Percentiles rank a stretch among this genome's conserved stretches.
Evolutionary conservation across 2,888 invertebrate genomes (phyloP).

Genomic region (Aplocera efformata): DNA sequence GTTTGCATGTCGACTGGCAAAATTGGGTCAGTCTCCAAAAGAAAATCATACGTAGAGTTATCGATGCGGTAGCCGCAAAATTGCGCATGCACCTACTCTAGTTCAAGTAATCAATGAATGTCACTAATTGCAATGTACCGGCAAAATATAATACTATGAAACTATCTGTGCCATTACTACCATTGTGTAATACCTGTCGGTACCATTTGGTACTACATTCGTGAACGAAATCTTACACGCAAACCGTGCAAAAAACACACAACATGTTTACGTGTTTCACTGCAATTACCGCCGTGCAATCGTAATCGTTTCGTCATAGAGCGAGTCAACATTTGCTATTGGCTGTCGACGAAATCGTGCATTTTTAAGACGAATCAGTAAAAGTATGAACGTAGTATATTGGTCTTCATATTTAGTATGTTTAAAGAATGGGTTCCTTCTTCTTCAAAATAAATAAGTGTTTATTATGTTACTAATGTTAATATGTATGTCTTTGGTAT

Average conservation of each 20-base stretch:
- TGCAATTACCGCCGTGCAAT: constrained; percentile 52
- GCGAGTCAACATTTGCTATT: constrained; percentile 51
- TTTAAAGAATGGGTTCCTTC: too few species aligned
- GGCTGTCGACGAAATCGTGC: constrained; percentile 28
- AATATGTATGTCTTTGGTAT: too few species aligned
- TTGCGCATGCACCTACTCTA: too few species aligned
- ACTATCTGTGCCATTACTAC: constrained; percentile 34
- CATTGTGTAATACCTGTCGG: constrained; percentile 50
- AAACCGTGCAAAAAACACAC: constrained; percentile 26
- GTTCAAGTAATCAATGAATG: constrained; percentile 7
- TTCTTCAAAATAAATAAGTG: too few species aligned
- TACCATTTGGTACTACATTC: constrained; percentile 41
- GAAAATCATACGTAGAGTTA: too few species aligned
- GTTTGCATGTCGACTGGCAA: too few species aligned
- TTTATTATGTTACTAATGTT: too few species aligned
- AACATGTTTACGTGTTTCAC: constrained; percentile 46
- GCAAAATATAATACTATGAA: neutral
- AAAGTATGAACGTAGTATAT: too few species aligned
- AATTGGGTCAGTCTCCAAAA: too few species aligned
- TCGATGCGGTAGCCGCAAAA: too few species aligned
- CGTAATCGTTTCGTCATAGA: constrained; percentile 64
- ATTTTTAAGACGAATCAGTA: constrained; percentile 10
- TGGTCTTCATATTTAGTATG: too few species aligned
- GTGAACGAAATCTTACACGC: constrained; percentile 47
- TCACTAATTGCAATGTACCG: constrained; percentile 11